Base-by-base conservation (phyloP, 2,888 invertebrate genomes). In the Augiades crinisus region DNA sequence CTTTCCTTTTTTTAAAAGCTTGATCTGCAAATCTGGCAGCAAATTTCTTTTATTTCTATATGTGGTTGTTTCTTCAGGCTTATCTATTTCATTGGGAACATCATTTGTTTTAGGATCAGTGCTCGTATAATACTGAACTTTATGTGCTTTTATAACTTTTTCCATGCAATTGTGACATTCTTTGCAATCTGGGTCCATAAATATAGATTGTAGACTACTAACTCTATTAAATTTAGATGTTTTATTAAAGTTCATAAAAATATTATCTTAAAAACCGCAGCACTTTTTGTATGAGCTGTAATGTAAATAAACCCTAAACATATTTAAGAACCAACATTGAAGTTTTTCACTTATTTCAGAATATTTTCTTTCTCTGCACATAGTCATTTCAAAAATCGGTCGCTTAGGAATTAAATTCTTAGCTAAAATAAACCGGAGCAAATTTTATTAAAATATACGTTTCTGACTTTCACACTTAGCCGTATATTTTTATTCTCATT, bases 131-230 rank as follows among this genome's bases (percentile, higher is more conserved):
- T 53, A 38, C 21, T 64, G 57, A 0, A 16, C 10, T 56, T 62
- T 72, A n/a, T 67, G 59, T 0, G 70, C 67, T 63, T 65, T 72
- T 1, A 81, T 61, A 6, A 73, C 72, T 55, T 63, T 60, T 53
- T 76, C 72, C 75, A 83, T 82, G 49, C 85, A 85, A 17, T 44
- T 31, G 0, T 63, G 46, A 51, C 84, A 83, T 14, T 62, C 55
- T 19, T 53, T 66, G 51, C 85, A 85, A 2, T n/a, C 27, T 0
- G 58, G 5, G 12, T 78, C 73, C 49, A 56, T 61, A 31, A 73
- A 76, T 8, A 76, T 63, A 0, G 62, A 47, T 56, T 74, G 67
- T 19, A 76, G 22, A 8, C 75, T 63, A 36, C 34, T 72, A 1
- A 61, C 49, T 40, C 60, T 61, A 17, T 47, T 67, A 0, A 61